Conservation (phyloP, 2,888 invertebrate genomes). For the Prionchulus punctatus region DNA sequence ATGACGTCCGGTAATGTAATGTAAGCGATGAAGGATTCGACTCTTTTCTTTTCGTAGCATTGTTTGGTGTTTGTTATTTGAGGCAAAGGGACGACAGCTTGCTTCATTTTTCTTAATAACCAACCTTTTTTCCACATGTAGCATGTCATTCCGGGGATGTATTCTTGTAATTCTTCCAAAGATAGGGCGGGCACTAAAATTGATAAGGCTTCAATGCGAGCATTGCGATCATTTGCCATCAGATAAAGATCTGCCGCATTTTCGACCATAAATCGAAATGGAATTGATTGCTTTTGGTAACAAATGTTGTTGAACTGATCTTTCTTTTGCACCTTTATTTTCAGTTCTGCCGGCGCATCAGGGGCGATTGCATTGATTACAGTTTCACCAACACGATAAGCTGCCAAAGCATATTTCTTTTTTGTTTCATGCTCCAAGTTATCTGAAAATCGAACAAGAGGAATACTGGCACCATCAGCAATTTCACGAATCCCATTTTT, state of each 20-base stretch:
- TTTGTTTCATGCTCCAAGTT: no score
- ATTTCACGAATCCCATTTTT: no score
- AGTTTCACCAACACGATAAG: neutral
- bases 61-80: neutral
- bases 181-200: neutral
- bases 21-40: neutral
- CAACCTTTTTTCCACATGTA: neutral
- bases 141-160: neutral
- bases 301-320: neutral
- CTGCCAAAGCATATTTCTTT: neutral
- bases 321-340: neutral
- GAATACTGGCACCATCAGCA: no score
- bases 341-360: neutral
- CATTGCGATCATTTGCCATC: neutral
- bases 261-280: no score
- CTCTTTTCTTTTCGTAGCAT: neutral
- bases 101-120: neutral
- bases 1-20: constrained; percentile 1
- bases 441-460: no score
- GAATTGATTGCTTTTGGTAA: neutral
- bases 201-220: neutral
- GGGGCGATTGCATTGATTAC: neutral
- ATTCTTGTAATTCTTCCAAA: neutral
- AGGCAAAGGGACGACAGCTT: neutral
- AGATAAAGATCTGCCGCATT: neutral